These are phyloP conservation scores for Diploscapter pachys DNA, from an alignment of 1,140 invertebrate species.

Conservation along the genomic window DNA sequence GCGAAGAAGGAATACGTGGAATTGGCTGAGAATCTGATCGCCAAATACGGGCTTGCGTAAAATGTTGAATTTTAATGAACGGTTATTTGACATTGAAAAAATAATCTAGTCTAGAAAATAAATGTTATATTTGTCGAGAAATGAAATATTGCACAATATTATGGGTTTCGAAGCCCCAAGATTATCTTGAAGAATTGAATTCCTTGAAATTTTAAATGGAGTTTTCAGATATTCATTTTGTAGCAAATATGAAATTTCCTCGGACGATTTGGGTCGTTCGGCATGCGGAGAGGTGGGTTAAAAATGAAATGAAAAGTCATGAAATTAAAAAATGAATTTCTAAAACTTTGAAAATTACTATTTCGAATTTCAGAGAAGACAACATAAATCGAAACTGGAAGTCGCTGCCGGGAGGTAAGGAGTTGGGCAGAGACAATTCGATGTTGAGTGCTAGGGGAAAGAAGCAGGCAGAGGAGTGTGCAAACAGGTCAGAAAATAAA, in stretches of 20 bases:
- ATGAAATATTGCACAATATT: too few relatives aligned
- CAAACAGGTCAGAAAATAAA: conserved; percentile 32
- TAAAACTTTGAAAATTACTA: background rate
- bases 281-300: conserved; percentile 32
- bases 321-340: background rate
- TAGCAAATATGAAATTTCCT: conserved; percentile 21
- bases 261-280: conserved; percentile 36
- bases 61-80: background rate
- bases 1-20: conserved; percentile 35
- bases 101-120: too few relatives aligned
- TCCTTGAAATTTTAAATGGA: background rate
- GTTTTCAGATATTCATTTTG: conserved; percentile 5
- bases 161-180: too few relatives aligned
- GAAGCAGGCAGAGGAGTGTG: conserved; percentile 46
- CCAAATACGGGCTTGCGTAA: conserved; percentile 32
- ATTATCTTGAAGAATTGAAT: too few relatives aligned
- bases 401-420: conserved; percentile 15
- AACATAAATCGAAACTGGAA: conserved; percentile 37
- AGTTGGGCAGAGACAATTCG: conserved; percentile 45
- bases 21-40: conserved; percentile 30
- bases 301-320: background rate
- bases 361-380: conserved; percentile 29
- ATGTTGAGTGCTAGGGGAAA: conserved; percentile 45
- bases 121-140: too few relatives aligned
- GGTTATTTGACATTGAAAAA: background rate